Evolutionary conservation across 2,113 vertebrate species (phyloP), one percentile per base, ranked within the genome.

Genomic region (Hucho hucho): DNA sequence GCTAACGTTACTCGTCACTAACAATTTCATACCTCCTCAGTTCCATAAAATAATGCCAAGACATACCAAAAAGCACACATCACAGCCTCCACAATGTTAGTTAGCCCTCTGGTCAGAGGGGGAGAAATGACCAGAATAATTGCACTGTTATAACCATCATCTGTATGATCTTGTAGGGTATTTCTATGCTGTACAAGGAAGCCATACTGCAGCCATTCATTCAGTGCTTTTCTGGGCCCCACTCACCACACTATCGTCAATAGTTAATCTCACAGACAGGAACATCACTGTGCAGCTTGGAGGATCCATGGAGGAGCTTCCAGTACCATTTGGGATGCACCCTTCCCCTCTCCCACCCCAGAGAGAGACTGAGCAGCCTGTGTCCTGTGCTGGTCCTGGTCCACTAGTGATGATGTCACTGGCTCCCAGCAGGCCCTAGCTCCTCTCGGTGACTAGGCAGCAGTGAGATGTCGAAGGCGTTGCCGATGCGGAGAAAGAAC

Each of bases 401-500:
- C 65, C 65, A 32, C 65, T 32, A 32, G 20, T 67, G 6, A 11
- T 43, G 37, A 32, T 32, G 18, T 67, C 65, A 67, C 65, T 67
- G 29, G 65, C 65, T 20, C 7, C 65, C 65, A 32, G 65, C 16
- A 20, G 28, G 28, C 6, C 16, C 24, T 28, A 12, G 16, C 65
- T 67, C 65, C 65, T 43, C 49, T 64, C 93, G 90, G n/a, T 87
- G 77, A 64, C 93, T 90, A n/a, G 88, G 76, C 13, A 91, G 91
- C 14, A 92, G 93, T 46, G 94, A 93, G 86, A 97, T 96, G 37
- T 95, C 93, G 89, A 97, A 97, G 86, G 96, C 95, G 37, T 95
- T 82, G 67, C 95, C 95, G 14, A 97, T 96, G 70, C 95, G 92
- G 84, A 96, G 91, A 89, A 96, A 96, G 88, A 97, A 96, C 88